These are phyloP conservation scores for Micropterix aruncella DNA, from an alignment of 2,888 invertebrate species.

Conservation along the genomic window DNA sequence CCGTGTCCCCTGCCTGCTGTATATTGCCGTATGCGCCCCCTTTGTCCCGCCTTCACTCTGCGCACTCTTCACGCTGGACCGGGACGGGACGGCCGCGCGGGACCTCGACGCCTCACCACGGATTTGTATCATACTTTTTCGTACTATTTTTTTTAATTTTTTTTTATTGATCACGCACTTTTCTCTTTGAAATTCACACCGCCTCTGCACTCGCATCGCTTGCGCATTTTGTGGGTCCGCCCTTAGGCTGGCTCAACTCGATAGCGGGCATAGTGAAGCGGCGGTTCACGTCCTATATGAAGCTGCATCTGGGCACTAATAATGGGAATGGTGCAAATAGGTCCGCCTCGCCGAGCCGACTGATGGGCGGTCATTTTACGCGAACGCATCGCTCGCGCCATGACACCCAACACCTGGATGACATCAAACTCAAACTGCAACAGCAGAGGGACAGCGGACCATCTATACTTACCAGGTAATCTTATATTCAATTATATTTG, in stretches of 20 bases:
- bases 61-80: conserved; percentile 6
- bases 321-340: conserved; percentile 11
- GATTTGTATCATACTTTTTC: conserved; percentile 12
- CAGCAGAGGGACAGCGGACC: background rate
- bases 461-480: background rate
- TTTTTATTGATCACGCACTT: conserved; percentile 13
- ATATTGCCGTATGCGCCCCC: conserved; percentile 6
- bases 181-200: conserved; percentile 2
- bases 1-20: conserved; percentile 3
- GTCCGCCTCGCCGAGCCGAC: conserved; percentile 41
- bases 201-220: conserved; percentile 3
- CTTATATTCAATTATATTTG: too few relatives aligned
- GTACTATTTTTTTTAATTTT: conserved; percentile 23
- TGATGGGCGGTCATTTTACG: conserved; percentile 44
- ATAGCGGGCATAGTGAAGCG: conserved; percentile 59
- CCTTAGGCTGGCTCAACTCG: conserved; percentile 50
- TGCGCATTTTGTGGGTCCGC: conserved; percentile 2
- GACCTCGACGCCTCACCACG: conserved; percentile 2
- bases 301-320: conserved; percentile 54
- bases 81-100: conserved; percentile 8
- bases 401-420: conserved; percentile 14
- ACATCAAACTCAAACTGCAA: background rate
- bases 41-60: conserved; percentile 7
- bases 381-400: conserved; percentile 41
- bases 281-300: conserved; percentile 71